Base-by-base conservation (phyloP, 2,797 vertebrate species). In the Xyrichtys novacula region DNA sequence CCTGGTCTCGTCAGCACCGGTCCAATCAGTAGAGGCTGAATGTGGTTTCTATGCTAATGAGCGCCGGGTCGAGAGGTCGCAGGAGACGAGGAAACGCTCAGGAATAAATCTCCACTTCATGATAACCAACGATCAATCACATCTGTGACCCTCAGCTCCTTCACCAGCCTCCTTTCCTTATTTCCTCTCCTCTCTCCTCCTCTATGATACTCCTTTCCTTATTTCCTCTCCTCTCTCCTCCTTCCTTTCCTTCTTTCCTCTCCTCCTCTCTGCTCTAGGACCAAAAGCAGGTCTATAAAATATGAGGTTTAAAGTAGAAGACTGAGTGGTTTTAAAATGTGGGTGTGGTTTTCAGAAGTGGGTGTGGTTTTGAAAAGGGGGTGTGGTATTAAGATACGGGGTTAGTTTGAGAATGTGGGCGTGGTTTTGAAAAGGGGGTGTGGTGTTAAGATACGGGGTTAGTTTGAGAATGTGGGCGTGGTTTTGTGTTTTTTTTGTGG, bases 11-110 rank as follows among this genome's bases (percentile, higher is more conserved):
- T 70, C 34, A 1, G 42, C 23, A 6, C 17, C 2, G 39, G 60
- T 56, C 85, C 87, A 88, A 86, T 86, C 67, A 81, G 64, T 56
- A 53, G 59, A 22, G 4, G 6, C 54, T 53, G 60, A 87, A 87
- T 85, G 76, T 78, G 78, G 52, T 90, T 83, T 87, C 81, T 88
- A 87, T 90, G 88, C 71, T 83, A 88, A 88, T 90, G 83, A 81
- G 85, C 9, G 44, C 0, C 28, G 40, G 83, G 79, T 87, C 75
- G 20, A 23, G 46, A 60, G 88, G 83, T 84, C 55, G 38, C 28
- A 0, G 59, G 40, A 64, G 76, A 80, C 3, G 76, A 74, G 64
- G 56, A 69, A 79, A 66, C 63, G 23, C 43, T 9, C 20, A 2
- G 52, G 80, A 83, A 86, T 84, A 83, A 86, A 85, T 89, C 83